Evolutionary conservation across 2,888 invertebrate genomes (phyloP).

Genomic region (Aquatica leii): DNA sequence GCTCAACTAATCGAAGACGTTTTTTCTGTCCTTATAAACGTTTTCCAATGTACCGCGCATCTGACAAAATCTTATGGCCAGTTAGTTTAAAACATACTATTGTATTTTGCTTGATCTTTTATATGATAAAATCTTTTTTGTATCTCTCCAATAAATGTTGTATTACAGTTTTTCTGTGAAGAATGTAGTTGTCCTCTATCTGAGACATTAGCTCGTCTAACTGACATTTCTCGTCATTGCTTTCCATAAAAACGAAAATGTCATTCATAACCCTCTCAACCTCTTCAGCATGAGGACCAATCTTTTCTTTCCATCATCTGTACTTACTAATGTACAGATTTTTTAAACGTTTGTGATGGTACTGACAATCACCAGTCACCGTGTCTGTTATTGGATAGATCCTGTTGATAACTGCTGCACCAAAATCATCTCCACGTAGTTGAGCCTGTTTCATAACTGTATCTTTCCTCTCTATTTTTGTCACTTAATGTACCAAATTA

Average conservation of each 20-base stretch:
- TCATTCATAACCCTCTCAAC: slow-evolving; percentile 14
- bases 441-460: no score
- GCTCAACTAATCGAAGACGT: slow-evolving; percentile 16
- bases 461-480: no score
- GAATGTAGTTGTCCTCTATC: slow-evolving; percentile 8
- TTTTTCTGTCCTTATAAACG: slow-evolving; percentile 15
- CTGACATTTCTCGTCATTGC: slow-evolving; percentile 15
- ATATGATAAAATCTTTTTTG: slow-evolving; percentile 11
- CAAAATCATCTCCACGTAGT: neutral
- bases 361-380: neutral
- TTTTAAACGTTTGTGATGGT: neutral
- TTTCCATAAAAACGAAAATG: slow-evolving; percentile 21
- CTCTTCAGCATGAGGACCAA: slow-evolving; percentile 18
- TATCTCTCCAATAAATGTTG: slow-evolving; percentile 18
- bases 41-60: slow-evolving; percentile 16
- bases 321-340: slow-evolving; percentile 9
- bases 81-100: slow-evolving; percentile 15
- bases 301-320: slow-evolving; percentile 13
- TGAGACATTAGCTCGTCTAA: neutral
- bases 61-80: slow-evolving; percentile 18
- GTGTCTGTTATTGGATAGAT: neutral
- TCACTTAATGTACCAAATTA: no score
- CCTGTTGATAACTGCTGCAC: no score
- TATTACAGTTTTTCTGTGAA: slow-evolving; percentile 18
- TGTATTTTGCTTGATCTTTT: slow-evolving; percentile 13